These are phyloP conservation scores for Heliconius ismenius DNA, from an alignment of 2,888 invertebrate genomes.

Conservation along the genomic window DNA sequence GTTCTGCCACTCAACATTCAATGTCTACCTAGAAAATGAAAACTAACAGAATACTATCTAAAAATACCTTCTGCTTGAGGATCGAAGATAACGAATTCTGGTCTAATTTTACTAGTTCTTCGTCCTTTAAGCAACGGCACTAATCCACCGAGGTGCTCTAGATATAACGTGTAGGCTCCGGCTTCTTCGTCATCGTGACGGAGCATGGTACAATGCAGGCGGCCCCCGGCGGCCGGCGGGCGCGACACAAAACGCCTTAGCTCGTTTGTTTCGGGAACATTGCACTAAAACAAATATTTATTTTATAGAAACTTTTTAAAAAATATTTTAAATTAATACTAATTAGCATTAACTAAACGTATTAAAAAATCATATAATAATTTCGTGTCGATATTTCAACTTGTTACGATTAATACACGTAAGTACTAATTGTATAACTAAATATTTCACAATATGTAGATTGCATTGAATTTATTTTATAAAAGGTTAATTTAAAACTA, in stretches of 20 bases:
- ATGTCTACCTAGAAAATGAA: no score
- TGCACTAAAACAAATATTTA: constrained; percentile 85
- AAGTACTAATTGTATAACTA: no score
- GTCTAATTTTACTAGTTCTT: constrained; percentile 96
- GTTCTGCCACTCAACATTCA: background rate
- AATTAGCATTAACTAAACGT: background rate
- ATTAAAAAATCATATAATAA: background rate
- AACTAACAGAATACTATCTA: constrained; percentile 66
- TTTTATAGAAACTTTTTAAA: background rate
- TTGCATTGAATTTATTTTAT: no score
- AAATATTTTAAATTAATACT: background rate
- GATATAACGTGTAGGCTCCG: constrained; percentile 92
- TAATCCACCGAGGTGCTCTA: constrained; percentile 97
- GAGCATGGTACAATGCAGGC: constrained; percentile 98
- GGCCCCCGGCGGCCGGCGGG: constrained; percentile 90
- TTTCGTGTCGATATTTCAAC: background rate
- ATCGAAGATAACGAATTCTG: constrained; percentile 98
- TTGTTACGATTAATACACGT: no score
- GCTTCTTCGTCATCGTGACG: constrained; percentile 92
- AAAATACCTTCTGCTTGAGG: constrained; percentile 89
- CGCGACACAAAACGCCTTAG: constrained; percentile 96
- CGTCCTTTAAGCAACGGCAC: constrained; percentile 98
- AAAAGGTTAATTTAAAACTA: no score
- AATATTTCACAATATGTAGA: no score
- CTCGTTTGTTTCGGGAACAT: constrained; percentile 94